Conservation (phyloP, 2,797 vertebrate genomes). For the Micromesistius poutassou region DNA sequence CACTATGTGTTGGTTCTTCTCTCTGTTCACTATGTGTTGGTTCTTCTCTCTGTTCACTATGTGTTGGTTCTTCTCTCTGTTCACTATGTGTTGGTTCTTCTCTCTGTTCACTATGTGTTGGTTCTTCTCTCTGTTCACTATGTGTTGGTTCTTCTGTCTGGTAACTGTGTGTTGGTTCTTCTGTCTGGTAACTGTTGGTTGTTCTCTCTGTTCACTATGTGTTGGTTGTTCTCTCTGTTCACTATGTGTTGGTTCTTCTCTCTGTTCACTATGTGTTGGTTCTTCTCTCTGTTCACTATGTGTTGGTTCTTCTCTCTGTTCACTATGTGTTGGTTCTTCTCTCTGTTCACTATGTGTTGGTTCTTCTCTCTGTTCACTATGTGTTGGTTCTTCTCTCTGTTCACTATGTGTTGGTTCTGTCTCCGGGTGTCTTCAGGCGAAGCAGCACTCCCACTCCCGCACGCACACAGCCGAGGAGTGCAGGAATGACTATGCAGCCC, state of each 20-base stretch:
- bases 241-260: background rate
- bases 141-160: background rate
- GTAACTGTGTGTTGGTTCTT: background rate
- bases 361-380: background rate
- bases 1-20: background rate
- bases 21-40: background rate
- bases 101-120: background rate
- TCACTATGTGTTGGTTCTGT: slow-evolving; percentile 7
- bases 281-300: background rate
- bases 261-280: background rate
- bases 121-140: background rate
- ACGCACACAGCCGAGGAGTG: slow-evolving; percentile 80
- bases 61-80: slow-evolving; percentile 1
- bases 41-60: too few species aligned
- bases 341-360: too few species aligned
- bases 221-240: too few species aligned
- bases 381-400: too few species aligned
- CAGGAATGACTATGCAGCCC: slow-evolving; percentile 83
- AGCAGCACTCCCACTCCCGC: slow-evolving; percentile 73
- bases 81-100: too few species aligned
- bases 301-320: background rate
- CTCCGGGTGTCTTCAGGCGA: slow-evolving; percentile 68
- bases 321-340: background rate
- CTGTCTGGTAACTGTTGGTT: background rate
- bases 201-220: background rate